These are phyloP conservation scores for Phragmatobia fuliginosa DNA, from an alignment of 2,888 invertebrate species.

Conservation along the genomic window DNA sequence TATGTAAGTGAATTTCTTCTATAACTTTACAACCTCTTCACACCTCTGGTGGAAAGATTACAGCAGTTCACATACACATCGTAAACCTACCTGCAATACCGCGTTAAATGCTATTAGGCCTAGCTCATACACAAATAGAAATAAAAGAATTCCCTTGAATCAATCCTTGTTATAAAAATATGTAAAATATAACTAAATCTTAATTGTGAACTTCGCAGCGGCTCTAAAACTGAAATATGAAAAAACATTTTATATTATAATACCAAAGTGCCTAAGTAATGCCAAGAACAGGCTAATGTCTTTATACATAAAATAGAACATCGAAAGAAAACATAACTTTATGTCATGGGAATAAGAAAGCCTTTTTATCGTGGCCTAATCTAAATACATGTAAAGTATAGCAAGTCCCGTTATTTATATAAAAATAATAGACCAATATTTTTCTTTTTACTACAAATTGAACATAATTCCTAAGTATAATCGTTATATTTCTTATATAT, in stretches of 20 bases:
- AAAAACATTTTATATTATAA: background rate
- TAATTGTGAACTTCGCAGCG: too few relatives aligned
- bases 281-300: background rate
- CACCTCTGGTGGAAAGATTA: too few relatives aligned
- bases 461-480: conserved; percentile 35
- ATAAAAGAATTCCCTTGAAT: too few relatives aligned
- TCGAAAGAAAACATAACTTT: conserved; percentile 28
- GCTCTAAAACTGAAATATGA: too few relatives aligned
- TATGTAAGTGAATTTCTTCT: too few relatives aligned
- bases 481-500: conserved; percentile 31
- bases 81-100: too few relatives aligned
- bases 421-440: conserved; percentile 33
- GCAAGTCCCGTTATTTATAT: conserved; percentile 14
- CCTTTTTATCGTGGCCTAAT: conserved; percentile 27
- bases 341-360: conserved; percentile 30
- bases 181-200: too few relatives aligned
- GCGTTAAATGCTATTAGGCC: too few relatives aligned
- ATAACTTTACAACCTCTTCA: too few relatives aligned
- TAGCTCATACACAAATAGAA: too few relatives aligned
- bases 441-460: conserved; percentile 30
- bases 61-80: too few relatives aligned
- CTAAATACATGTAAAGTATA: conserved; percentile 38
- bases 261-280: background rate
- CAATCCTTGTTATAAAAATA: too few relatives aligned
- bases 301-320: conserved; percentile 6